A percentile compares a stretch with the other conserved stretches of the same genome.
These are phyloP conservation scores for Narcine bancroftii DNA, from an alignment of 2,113 vertebrate genomes.

Conservation along the genomic window DNA sequence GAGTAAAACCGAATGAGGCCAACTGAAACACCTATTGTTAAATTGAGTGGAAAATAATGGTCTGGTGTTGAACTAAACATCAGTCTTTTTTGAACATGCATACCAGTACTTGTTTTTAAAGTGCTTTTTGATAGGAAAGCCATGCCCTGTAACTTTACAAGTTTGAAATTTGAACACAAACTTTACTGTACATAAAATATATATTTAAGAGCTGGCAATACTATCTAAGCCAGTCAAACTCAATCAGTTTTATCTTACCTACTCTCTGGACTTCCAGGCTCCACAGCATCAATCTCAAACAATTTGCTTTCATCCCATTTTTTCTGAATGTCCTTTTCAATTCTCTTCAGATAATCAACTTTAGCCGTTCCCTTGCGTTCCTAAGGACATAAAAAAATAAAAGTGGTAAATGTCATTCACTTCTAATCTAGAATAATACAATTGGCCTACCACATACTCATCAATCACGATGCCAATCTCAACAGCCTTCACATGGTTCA, in stretches of 20 bases:
- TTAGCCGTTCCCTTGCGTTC: slow-evolving; percentile 92
- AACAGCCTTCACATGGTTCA: too few relatives aligned
- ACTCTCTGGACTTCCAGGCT: slow-evolving; percentile 43
- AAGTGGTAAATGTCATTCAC: background rate
- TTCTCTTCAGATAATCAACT: slow-evolving; percentile 86
- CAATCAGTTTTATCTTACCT: slow-evolving; percentile 43
- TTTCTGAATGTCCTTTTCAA: slow-evolving; percentile 79
- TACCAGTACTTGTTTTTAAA: too few relatives aligned
- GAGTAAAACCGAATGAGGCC: background rate
- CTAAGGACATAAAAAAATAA: slow-evolving; percentile 47
- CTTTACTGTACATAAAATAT: background rate
- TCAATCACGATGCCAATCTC: too few relatives aligned
- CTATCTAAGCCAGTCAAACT: background rate
- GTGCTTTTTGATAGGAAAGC: background rate
- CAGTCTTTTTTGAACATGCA: too few relatives aligned
- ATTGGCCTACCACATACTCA: too few relatives aligned
- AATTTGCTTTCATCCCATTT: slow-evolving; percentile 76
- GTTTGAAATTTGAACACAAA: background rate
- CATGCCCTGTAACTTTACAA: too few relatives aligned
- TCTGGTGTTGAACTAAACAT: background rate
- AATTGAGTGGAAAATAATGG: background rate
- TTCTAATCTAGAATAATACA: background rate
- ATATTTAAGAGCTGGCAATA: background rate
- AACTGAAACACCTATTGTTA: background rate
- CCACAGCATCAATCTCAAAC: slow-evolving; percentile 69